These are phyloP conservation scores for Lindbergichthys nudifrons DNA, from an alignment of 2,797 vertebrate species.

Conservation along the genomic window DNA sequence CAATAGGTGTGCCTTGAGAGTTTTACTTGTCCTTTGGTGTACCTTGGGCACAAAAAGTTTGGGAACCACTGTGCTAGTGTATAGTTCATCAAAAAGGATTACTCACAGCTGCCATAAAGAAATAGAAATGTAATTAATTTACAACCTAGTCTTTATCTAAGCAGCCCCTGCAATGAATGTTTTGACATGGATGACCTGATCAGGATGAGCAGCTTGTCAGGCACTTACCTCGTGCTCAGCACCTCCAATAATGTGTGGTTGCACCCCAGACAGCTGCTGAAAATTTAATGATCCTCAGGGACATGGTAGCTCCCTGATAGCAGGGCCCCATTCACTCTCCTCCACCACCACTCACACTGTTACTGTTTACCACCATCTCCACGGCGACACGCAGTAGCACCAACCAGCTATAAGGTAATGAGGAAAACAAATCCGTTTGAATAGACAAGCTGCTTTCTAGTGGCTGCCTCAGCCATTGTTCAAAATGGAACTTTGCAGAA, in stretches of 20 bases:
- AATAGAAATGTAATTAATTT: constrained; percentile 18
- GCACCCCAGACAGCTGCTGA: constrained; percentile 75
- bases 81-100: background rate
- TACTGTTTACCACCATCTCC: constrained; percentile 78
- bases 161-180: background rate
- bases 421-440: constrained; percentile 80
- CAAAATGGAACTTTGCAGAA: constrained; percentile 59
- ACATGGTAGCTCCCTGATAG: constrained; percentile 80
- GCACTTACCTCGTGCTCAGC: constrained; percentile 13
- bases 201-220: constrained; percentile 21
- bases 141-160: constrained; percentile 2
- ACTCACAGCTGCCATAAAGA: constrained; percentile 25
- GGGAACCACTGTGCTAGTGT: too few relatives aligned
- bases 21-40: too few relatives aligned
- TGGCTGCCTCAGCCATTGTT: constrained; percentile 58
- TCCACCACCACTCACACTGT: constrained; percentile 53
- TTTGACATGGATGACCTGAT: constrained; percentile 3
- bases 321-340: constrained; percentile 76
- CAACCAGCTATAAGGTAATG: constrained; percentile 82
- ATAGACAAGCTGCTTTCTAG: constrained; percentile 68
- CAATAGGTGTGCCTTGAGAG: too few relatives aligned
- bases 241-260: constrained; percentile 57
- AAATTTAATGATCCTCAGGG: constrained; percentile 84
- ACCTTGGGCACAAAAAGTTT: too few relatives aligned
- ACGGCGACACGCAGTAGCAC: constrained; percentile 70